phyloP scores from a whole-genome alignment of 2,888 invertebrate species.

The Pheosia tremula region DNA sequence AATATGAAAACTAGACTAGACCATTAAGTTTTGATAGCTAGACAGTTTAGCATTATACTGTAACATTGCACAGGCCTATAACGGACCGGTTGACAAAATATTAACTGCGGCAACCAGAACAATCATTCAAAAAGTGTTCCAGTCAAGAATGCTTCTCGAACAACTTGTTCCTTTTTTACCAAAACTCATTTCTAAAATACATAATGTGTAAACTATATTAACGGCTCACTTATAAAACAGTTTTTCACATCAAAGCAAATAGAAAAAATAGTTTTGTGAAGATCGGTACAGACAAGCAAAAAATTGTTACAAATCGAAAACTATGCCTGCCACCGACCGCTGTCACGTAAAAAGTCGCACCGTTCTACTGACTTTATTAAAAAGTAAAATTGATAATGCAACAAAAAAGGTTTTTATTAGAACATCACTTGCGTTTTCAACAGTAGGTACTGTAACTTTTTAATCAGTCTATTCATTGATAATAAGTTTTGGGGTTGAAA shows the following conservation, averaged over 20 bases:
- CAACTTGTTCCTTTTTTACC: no score
- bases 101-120: neutral
- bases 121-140: neutral
- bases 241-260: neutral
- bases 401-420: conserved; percentile 51
- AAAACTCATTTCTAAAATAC: no score
- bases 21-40: neutral
- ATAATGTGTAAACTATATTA: neutral
- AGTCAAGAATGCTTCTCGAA: neutral
- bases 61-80: neutral
- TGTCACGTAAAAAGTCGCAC: neutral
- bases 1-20: conserved; percentile 3
- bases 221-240: neutral
- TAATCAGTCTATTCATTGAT: no score
- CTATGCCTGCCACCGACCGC: neutral
- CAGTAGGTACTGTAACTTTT: conserved; percentile 34
- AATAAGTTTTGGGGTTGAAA: no score
- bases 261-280: neutral
- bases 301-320: conserved; percentile 3
- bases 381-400: conserved; percentile 36
- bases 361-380: conserved; percentile 6
- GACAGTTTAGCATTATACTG: neutral
- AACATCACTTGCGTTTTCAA: conserved; percentile 62
- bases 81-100: neutral
- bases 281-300: conserved; percentile 2